phyloP scores from a whole-genome alignment of 2,797 vertebrate species.

The Antennarius maculatus region DNA sequence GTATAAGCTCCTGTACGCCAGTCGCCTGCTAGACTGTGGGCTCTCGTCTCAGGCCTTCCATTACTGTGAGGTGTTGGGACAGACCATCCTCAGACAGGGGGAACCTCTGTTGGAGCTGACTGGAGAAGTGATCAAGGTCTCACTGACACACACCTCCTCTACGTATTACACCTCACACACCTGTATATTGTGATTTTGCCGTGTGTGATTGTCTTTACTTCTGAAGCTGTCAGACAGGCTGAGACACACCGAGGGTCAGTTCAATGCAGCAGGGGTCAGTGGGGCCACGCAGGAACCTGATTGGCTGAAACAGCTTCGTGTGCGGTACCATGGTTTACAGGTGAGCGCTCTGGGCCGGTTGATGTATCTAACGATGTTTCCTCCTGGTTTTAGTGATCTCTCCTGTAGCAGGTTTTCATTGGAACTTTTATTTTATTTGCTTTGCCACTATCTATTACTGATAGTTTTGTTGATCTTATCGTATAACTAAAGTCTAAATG shows the following conservation, averaged over 20 bases:
- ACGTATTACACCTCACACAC: neutral
- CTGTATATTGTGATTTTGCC: neutral
- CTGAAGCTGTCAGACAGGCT: slow-evolving; percentile 87
- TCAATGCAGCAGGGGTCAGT: slow-evolving; percentile 69
- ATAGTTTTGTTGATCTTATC: no score
- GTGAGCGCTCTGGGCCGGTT: slow-evolving; percentile 62
- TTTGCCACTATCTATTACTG: no score
- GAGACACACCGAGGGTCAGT: slow-evolving; percentile 83
- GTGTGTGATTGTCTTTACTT: neutral
- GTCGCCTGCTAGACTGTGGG: slow-evolving; percentile 87
- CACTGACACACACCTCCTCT: neutral
- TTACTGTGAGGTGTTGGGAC: slow-evolving; percentile 88
- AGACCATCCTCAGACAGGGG: slow-evolving; percentile 71
- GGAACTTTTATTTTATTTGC: no score
- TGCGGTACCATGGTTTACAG: slow-evolving; percentile 65
- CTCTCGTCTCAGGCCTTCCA: slow-evolving; percentile 87
- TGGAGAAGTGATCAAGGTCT: slow-evolving; percentile 86
- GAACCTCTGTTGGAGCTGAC: slow-evolving; percentile 74
- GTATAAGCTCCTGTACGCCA: slow-evolving; percentile 92
- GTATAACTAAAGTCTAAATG: neutral
- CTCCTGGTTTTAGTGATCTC: no score
- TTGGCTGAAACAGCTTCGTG: slow-evolving; percentile 85
- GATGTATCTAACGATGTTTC: no score
- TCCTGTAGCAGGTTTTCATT: no score
- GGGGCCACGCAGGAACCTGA: slow-evolving; percentile 75